A percentile compares a stretch with the other conserved stretches of the same genome.
Conservation (phyloP, 1,140 invertebrate genomes). For the Temnothorax curvispinosus region DNA sequence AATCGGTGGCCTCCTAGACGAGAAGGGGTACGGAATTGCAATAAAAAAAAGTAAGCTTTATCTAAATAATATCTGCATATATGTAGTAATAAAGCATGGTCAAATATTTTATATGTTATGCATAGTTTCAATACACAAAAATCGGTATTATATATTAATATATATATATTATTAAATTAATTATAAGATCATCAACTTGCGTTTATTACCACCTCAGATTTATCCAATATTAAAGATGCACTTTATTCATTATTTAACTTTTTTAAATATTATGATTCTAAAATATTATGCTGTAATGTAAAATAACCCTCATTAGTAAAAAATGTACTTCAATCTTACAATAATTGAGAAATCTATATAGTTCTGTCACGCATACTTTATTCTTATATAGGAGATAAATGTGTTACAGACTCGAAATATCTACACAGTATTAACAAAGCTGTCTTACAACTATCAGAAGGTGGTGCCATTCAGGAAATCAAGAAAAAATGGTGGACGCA, state of each 20-base stretch:
- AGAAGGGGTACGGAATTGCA: slow-evolving; percentile 95
- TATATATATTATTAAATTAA: too few relatives aligned
- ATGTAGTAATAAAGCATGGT: not conserved
- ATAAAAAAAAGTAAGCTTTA: slow-evolving; percentile 90
- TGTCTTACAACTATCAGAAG: slow-evolving; percentile 93
- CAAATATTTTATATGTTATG: not conserved
- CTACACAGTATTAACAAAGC: slow-evolving; percentile 91
- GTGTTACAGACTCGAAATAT: slow-evolving; percentile 89
- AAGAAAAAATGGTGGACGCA: slow-evolving; percentile 96
- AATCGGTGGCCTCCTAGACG: slow-evolving; percentile 93
- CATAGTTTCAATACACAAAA: not conserved
- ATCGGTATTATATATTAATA: not conserved
- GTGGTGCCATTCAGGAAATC: slow-evolving; percentile 90
- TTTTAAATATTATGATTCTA: too few relatives aligned
- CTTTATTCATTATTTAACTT: too few relatives aligned
- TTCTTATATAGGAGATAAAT: not conserved
- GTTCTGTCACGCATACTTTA: not conserved
- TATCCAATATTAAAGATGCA: too few relatives aligned
- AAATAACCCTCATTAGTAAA: not conserved
- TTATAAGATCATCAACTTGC: too few relatives aligned
- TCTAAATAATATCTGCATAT: not conserved
- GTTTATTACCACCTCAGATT: too few relatives aligned
- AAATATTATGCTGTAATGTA: not conserved
- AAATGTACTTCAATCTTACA: not conserved
- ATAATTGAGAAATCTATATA: not conserved